A percentile compares a stretch with the other conserved stretches of the same genome.
Conservation (phyloP, 2,888 invertebrate species). For the Sarcophaga carnaria region DNA sequence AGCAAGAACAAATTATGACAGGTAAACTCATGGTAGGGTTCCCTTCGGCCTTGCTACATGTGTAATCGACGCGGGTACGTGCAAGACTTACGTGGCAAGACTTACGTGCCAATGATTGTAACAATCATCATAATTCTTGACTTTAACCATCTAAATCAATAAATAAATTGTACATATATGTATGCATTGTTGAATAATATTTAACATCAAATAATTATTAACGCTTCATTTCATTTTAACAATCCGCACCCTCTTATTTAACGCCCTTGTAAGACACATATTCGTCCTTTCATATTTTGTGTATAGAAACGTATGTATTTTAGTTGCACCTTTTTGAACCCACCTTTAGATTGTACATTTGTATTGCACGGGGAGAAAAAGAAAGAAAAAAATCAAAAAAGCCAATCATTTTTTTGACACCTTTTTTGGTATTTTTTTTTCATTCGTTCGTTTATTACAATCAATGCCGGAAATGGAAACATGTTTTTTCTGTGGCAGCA, state of each 20-base stretch:
- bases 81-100: too few species aligned
- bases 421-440: conserved; percentile 53
- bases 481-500: conserved; percentile 60
- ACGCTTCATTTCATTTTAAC: conserved; percentile 73
- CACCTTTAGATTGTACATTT: not conserved
- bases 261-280: not conserved
- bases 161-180: conserved; percentile 42
- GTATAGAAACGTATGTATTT: not conserved
- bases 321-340: not conserved
- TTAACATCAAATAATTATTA: conserved; percentile 55
- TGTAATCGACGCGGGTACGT: conserved; percentile 73
- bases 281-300: not conserved
- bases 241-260: not conserved
- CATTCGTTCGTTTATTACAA: conserved; percentile 41
- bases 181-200: conserved; percentile 74
- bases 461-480: conserved; percentile 66
- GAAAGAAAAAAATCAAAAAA: conserved; percentile 48
- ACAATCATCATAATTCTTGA: not conserved
- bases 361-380: not conserved
- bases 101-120: conserved; percentile 20
- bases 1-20: conserved; percentile 8
- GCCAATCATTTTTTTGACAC: conserved; percentile 72
- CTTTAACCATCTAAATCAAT: conserved; percentile 51
- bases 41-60: conserved; percentile 62
- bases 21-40: conserved; percentile 18